A percentile compares a stretch with the other conserved stretches of the same genome.
Evolutionary conservation across 2,888 invertebrate genomes (phyloP).

Genomic region (Caenorhabditis macrosperma): DNA sequence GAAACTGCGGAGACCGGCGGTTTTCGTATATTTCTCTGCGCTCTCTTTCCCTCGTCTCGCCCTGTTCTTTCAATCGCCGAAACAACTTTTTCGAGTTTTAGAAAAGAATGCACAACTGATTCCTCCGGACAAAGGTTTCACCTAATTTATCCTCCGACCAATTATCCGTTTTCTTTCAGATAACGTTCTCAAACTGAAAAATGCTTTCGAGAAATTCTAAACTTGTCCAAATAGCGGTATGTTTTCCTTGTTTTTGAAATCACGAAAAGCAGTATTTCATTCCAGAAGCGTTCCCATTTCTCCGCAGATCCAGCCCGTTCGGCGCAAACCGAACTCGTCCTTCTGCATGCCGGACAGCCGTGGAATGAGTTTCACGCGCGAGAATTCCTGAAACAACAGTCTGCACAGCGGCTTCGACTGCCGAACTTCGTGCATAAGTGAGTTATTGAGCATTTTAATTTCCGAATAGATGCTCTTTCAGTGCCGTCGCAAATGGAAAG

Average conservation of each 20-base stretch:
- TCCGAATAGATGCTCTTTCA: constrained; percentile 27
- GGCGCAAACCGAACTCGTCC: constrained; percentile 61
- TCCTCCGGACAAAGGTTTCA: no score
- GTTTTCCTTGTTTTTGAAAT: background rate
- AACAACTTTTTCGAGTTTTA: background rate
- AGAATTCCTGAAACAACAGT: constrained; percentile 54
- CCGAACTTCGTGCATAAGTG: constrained; percentile 58
- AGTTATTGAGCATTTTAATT: background rate
- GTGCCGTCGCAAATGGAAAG: constrained; percentile 42
- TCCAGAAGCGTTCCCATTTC: constrained; percentile 40
- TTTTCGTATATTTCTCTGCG: constrained; percentile 21
- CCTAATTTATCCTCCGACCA: no score
- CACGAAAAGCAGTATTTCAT: background rate
- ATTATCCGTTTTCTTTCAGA: background rate
- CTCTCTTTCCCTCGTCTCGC: background rate
- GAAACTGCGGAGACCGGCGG: background rate
- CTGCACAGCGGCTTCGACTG: constrained; percentile 43
- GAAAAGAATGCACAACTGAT: background rate
- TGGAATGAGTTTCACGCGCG: constrained; percentile 71
- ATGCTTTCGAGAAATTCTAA: constrained; percentile 8
- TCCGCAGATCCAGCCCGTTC: constrained; percentile 38
- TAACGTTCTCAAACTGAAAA: background rate
- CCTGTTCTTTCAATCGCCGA: background rate
- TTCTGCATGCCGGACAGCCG: constrained; percentile 71
- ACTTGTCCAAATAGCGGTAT: background rate